Evolutionary conservation across 2,113 vertebrate genomes (phyloP).

Genomic region (Gila orcuttii): DNA sequence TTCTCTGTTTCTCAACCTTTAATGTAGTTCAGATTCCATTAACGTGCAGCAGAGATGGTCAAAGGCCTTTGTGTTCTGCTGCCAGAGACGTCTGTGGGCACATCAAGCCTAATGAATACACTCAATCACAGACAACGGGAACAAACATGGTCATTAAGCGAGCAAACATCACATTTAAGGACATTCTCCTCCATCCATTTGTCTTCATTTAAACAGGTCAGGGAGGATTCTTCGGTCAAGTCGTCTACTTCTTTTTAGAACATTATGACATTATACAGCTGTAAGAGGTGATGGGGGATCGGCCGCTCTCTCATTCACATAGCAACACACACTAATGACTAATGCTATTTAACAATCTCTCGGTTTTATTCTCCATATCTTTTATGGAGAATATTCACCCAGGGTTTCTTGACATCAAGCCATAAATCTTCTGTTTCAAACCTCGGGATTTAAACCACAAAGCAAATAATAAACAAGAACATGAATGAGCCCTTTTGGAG

Average conservation of each 20-base stretch:
- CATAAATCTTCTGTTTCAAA: not conserved
- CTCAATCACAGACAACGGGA: slow-evolving; percentile 52
- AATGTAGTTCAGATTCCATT: slow-evolving; percentile 43
- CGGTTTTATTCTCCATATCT: not conserved
- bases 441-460: not conserved
- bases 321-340: not conserved
- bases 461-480: not conserved
- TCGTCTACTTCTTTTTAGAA: slow-evolving; percentile 17
- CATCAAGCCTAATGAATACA: slow-evolving; percentile 52
- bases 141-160: slow-evolving; percentile 52
- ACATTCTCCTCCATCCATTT: slow-evolving; percentile 34
- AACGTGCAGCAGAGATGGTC: slow-evolving; percentile 17
- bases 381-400: not conserved
- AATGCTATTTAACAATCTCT: slow-evolving; percentile 5
- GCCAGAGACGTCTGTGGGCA: slow-evolving; percentile 14
- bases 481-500: not conserved
- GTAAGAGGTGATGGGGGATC: slow-evolving; percentile 4
- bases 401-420: not conserved
- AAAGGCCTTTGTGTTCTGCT: slow-evolving; percentile 21
- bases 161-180: slow-evolving; percentile 53
- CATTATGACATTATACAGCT: slow-evolving; percentile 29
- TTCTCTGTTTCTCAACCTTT: slow-evolving; percentile 46
- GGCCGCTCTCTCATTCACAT: not conserved
- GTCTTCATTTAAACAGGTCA: slow-evolving; percentile 52
- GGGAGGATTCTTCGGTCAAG: not conserved